phyloP scores from a whole-genome alignment of 2,888 invertebrate genomes.

The Dicyrtoma fusca region DNA sequence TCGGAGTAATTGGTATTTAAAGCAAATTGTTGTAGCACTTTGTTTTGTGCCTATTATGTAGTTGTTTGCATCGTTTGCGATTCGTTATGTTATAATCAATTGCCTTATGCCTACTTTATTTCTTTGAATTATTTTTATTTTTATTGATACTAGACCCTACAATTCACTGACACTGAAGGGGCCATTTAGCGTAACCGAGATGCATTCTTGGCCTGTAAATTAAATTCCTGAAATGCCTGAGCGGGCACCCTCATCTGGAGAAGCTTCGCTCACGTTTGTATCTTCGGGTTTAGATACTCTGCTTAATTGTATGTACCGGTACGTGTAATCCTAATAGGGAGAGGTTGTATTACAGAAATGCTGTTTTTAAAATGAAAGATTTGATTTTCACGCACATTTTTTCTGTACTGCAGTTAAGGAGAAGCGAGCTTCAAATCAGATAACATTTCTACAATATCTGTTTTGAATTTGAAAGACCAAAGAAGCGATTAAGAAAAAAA shows the following conservation, averaged over 20 bases:
- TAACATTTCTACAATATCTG: slow-evolving; percentile 86
- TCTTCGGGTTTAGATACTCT: slow-evolving; percentile 79
- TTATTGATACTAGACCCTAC: slow-evolving; percentile 64
- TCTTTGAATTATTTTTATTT: background rate
- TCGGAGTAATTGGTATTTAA: too few relatives aligned
- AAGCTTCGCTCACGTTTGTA: slow-evolving; percentile 67
- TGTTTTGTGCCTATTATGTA: too few relatives aligned
- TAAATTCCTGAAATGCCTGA: slow-evolving; percentile 86
- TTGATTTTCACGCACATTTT: too few relatives aligned
- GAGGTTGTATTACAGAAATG: too few relatives aligned
- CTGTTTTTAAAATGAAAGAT: too few relatives aligned
- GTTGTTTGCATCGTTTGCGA: too few relatives aligned
- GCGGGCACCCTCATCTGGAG: slow-evolving; percentile 69
- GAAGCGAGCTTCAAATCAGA: slow-evolving; percentile 83
- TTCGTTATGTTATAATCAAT: too few relatives aligned
- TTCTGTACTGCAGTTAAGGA: slow-evolving; percentile 70
- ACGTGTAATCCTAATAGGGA: slow-evolving; percentile 54
- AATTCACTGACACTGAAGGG: slow-evolving; percentile 72
- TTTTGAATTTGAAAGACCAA: slow-evolving; percentile 83
- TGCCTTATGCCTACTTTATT: too few relatives aligned
- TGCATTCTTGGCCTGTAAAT: slow-evolving; percentile 87
- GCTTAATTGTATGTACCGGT: slow-evolving; percentile 81
- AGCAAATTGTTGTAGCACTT: too few relatives aligned
- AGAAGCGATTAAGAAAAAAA: slow-evolving; percentile 67
- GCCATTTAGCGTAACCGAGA: slow-evolving; percentile 81